Evolutionary conservation across 1,140 invertebrate species (phyloP), one percentile per base, ranked within the genome.

Genomic region (Lethrus apterus): DNA sequence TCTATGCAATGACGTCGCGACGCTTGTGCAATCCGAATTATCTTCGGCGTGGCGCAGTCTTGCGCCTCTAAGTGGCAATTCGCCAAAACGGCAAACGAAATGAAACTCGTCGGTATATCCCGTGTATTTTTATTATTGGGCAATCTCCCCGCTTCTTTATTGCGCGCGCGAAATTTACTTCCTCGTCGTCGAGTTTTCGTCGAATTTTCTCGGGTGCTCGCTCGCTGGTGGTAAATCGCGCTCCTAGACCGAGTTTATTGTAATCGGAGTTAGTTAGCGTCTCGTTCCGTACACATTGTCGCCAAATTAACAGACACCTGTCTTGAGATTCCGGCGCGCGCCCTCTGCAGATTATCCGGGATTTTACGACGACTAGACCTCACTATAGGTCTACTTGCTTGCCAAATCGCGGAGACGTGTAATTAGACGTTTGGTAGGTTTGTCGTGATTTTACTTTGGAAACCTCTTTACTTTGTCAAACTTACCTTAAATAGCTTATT

Each of bases 281-380:
- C n/a, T n/a, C n/a, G n/a, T n/a, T 56, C 50, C 48, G 54, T 54
- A 54, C 57, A 58, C 59, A 58, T 59, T 59, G 59, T 61, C 59
- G 50, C 55, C 53, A 57, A 61, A 61, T 61, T 50, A 61, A 61
- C 59, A 59, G 59, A 58, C 59, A 59, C 50, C 50, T 61, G 59
- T 59, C 59, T 46, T 5, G 44, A 50, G 41, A 49, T 59, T 51
- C 56, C 45, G 34, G 19, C 30, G n/a, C 18, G 15, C 46, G 24
- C 32, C 20, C 52, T 38, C n/a, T 26, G 5, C 5, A 26, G 41
- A 43, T 52, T 52, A 46, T 55, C 46, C 40, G 19, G 49, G n/a
- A 52, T 55, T 55, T 57, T 57, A 57, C 48, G 50, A 55, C n/a
- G n/a, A n/a, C n/a, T n/a, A n/a, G n/a, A n/a, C n/a, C n/a, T n/a